Evolutionary conservation across 2,797 vertebrate species (phyloP).

Genomic region (Sebastes wilsoni): DNA sequence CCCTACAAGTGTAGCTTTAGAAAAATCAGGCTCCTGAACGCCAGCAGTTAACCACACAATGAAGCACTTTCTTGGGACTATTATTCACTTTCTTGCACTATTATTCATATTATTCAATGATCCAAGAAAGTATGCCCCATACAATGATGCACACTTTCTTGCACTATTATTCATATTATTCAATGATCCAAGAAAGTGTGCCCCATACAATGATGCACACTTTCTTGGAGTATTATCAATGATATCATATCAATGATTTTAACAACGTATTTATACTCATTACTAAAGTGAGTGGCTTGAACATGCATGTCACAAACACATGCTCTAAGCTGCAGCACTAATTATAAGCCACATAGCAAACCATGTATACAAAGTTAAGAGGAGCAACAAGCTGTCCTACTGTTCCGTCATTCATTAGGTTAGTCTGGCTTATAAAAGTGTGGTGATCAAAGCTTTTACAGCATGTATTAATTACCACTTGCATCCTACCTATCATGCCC

Average conservation of each 20-base stretch:
- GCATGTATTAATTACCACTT: too few species aligned
- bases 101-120: too few species aligned
- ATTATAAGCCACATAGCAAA: not conserved
- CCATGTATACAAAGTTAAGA: not conserved
- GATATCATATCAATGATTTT: too few species aligned
- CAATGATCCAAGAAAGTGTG: too few species aligned
- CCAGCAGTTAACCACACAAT: not conserved
- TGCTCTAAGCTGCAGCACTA: not conserved
- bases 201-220: fast-evolving
- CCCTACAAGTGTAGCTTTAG: not conserved
- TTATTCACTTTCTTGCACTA: too few species aligned
- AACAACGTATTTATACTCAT: too few species aligned
- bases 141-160: too few species aligned
- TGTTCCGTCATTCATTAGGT: not conserved
- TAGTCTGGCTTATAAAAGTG: not conserved
- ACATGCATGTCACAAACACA: not conserved
- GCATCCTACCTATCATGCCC: too few species aligned
- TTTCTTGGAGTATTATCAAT: too few species aligned
- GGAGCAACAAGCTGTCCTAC: conserved; percentile 5
- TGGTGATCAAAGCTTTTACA: not conserved
- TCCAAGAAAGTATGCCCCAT: too few species aligned
- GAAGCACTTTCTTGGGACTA: not conserved
- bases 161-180: too few species aligned
- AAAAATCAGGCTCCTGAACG: too few species aligned
- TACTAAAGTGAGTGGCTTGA: not conserved